Evolutionary conservation across 2,113 vertebrate species (phyloP), one percentile per base, ranked within the genome.

Genomic region (Oreotrochilus melanogaster): DNA sequence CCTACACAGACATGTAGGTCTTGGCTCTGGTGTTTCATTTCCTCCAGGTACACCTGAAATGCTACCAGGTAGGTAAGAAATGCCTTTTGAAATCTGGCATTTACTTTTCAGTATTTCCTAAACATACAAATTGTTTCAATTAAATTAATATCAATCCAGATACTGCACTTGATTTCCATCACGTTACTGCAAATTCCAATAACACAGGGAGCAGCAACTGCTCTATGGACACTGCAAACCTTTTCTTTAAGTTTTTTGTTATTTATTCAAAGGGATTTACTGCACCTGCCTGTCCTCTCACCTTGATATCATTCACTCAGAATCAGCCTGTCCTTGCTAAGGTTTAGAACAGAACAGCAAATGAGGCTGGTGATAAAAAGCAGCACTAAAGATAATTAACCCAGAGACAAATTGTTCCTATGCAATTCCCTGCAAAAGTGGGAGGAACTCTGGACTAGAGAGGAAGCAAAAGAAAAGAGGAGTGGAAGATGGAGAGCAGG

Each of bases 11-110:
- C 71, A 83, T 7, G 75, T 18, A 94, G 60, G 66, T 80, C 75
- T 91, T 94, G 88, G 64, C 82, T 96, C n/a, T 28, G 92, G 66
- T 51, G 83, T 47, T 42, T 74, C 11, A 80, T 53, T 82, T 94
- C 72, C 71, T 58, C 25, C 22, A 69, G 82, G 60, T 67, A 90
- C 56, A 86, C 61, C 75, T 72, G 79, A 93, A 88, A 93, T 35
- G 35, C 93, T 69, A 93, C 53, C 71, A 66, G 67, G 81, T 23
- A 94, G 69, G 60, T 85, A 87, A 0, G 9, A 91, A 91, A 89
- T 14, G 18, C 17, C 60, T 94, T 90, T 45, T 39, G 51, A 90
- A 81, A 93, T 61, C 2, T 80, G 86, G 78, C 79, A 45, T 42
- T 35, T 2, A 0, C 47, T 83, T 93, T 8, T 37, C 28, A 79